Evolutionary conservation across 2,888 invertebrate species (phyloP).

Genomic region (Julus scanicus): DNA sequence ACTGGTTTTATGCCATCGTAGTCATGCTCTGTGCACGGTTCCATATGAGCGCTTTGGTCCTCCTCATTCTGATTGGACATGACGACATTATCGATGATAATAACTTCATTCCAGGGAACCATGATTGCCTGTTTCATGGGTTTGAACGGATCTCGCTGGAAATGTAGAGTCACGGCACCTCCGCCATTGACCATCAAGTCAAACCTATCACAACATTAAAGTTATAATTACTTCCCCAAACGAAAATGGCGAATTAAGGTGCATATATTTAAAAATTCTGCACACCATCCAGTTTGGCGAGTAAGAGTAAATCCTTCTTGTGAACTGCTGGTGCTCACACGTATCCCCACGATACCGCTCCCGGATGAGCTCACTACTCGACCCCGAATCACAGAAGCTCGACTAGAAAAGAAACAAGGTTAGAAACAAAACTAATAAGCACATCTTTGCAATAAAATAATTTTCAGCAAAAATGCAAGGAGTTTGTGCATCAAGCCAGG

Average conservation of each 20-base stretch:
- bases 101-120: conserved; percentile 98
- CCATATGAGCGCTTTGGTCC: conserved; percentile 56
- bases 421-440: conserved; percentile 34
- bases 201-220: conserved; percentile 76
- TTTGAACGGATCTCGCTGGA: conserved; percentile 94
- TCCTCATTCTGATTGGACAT: conserved; percentile 60
- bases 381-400: conserved; percentile 98
- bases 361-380: conserved; percentile 95
- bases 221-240: too few relatives aligned
- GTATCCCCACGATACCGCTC: conserved; percentile 94
- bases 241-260: background rate
- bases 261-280: background rate
- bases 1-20: conserved; percentile 86
- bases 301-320: conserved; percentile 96
- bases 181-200: conserved; percentile 99
- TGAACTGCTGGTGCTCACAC: conserved; percentile 87
- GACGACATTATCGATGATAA: conserved; percentile 71
- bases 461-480: background rate
- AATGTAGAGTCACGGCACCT: conserved; percentile 94
- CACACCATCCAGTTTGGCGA: conserved; percentile 91
- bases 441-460: background rate
- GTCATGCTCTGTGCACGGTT: conserved; percentile 85
- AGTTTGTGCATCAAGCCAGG: background rate
- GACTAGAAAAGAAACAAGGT: conserved; percentile 75
- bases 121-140: conserved; percentile 88